Evolutionary conservation across 2,888 invertebrate species (phyloP).

Genomic region (Pyrrhia umbra): DNA sequence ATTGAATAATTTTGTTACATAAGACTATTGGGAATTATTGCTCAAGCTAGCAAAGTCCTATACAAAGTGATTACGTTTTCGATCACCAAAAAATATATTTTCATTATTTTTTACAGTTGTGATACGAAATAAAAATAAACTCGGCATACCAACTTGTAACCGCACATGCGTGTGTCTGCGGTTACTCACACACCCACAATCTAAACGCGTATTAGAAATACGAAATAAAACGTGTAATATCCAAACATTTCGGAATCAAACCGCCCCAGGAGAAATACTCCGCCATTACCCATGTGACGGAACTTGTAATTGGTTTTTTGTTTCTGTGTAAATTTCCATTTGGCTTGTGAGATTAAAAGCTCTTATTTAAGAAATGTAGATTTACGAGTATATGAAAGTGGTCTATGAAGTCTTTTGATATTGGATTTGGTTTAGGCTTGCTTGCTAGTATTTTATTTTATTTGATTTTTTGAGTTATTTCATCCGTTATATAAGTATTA

Average conservation of each 20-base stretch:
- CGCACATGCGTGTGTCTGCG: no score
- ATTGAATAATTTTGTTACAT: no score
- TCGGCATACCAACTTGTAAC: conserved; percentile 24
- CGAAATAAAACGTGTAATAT: conserved; percentile 64
- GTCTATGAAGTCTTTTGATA: not conserved
- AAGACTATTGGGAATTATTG: no score
- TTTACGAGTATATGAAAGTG: conserved; percentile 16
- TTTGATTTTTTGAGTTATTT: not conserved
- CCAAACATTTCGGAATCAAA: conserved; percentile 61
- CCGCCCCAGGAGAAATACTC: conserved; percentile 69
- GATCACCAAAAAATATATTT: no score
- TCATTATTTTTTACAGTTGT: no score
- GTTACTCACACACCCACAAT: conserved; percentile 28
- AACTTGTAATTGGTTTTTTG: conserved; percentile 73
- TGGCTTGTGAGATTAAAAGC: conserved; percentile 61
- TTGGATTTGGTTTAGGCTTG: not conserved
- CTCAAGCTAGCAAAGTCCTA: no score
- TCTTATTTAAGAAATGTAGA: conserved; percentile 52
- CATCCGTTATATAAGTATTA: no score
- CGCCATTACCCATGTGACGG: conserved; percentile 70
- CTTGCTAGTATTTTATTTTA: not conserved
- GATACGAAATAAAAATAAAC: conserved; percentile 42
- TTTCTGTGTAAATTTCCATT: conserved; percentile 67
- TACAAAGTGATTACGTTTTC: no score
- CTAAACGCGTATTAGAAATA: conserved; percentile 48